A percentile compares a stretch with the other conserved stretches of the same genome.
Evolutionary conservation across 1,140 invertebrate genomes (phyloP).

Genomic region (Antheraea pernyi): DNA sequence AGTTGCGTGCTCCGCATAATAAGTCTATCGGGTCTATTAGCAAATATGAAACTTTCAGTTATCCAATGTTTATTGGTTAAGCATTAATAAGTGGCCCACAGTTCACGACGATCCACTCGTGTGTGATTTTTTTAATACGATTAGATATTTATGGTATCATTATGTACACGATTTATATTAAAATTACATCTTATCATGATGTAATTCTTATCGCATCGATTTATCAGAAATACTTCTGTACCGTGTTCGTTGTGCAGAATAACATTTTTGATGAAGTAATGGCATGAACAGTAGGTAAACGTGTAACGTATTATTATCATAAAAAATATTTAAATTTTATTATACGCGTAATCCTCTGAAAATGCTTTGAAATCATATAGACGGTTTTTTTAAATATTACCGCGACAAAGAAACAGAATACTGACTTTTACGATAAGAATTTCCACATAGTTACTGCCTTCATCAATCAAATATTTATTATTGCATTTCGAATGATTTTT

Average conservation of each 20-base stretch:
- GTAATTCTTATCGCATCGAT: background rate
- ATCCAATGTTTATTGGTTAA: slow-evolving; percentile 41
- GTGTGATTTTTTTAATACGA: background rate
- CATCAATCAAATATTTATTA: background rate
- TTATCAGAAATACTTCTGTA: background rate
- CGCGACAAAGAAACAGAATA: too few species aligned
- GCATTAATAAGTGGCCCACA: background rate
- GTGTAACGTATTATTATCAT: too few species aligned
- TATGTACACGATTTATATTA: background rate
- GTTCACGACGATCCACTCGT: background rate
- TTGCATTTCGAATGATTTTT: background rate
- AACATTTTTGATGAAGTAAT: background rate
- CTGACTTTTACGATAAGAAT: too few species aligned
- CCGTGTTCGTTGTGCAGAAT: background rate
- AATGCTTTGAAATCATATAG: too few species aligned
- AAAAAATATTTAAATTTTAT: too few species aligned
- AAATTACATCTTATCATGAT: slow-evolving; percentile 1
- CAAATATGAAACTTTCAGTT: slow-evolving; percentile 61
- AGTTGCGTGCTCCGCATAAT: slow-evolving; percentile 69
- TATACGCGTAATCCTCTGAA: too few species aligned
- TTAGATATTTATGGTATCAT: slow-evolving; percentile 5
- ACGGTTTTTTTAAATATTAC: too few species aligned
- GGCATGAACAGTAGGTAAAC: too few species aligned
- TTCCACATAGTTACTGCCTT: too few species aligned
- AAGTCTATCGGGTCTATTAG: slow-evolving; percentile 63